A percentile compares a stretch with the other conserved stretches of the same genome.
These are phyloP conservation scores for Pseudolaguvia tuberculata DNA, from an alignment of 2,113 vertebrate genomes.

Conservation along the genomic window DNA sequence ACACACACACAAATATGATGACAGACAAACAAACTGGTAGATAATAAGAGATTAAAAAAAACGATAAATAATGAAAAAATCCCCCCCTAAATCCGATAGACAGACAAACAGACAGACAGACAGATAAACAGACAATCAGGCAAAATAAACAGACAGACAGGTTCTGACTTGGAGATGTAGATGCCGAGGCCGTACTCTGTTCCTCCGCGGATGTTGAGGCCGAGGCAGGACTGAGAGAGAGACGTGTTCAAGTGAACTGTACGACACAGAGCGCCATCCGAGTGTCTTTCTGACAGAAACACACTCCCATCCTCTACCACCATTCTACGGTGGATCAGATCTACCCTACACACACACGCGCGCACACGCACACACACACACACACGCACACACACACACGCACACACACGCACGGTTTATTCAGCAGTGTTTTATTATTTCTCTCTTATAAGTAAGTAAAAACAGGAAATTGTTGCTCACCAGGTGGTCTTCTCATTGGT, in stretches of 20 bases:
- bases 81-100: too few species aligned
- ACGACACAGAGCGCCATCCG: slow-evolving; percentile 73
- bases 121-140: neutral
- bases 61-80: too few species aligned
- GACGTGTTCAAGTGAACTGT: slow-evolving; percentile 91
- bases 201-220: slow-evolving; percentile 96
- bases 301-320: slow-evolving; percentile 81
- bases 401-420: neutral
- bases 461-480: slow-evolving; percentile 66
- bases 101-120: neutral
- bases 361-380: slow-evolving; percentile 27
- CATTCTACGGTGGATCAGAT: slow-evolving; percentile 85
- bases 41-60: neutral
- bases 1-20: too few species aligned
- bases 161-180: slow-evolving; percentile 89
- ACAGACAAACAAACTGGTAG: neutral
- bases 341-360: slow-evolving; percentile 75
- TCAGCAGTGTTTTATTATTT: neutral
- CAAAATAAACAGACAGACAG: neutral
- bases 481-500: slow-evolving; percentile 96
- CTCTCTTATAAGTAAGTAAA: neutral
- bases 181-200: slow-evolving; percentile 94
- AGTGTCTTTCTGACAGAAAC: slow-evolving; percentile 68
- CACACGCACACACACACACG: slow-evolving; percentile 29
- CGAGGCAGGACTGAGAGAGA: slow-evolving; percentile 86